Percentiles rank a stretch among this genome's conserved stretches.
Evolutionary conservation across 2,888 invertebrate genomes (phyloP).

Genomic region (Geotrupes spiniger): DNA sequence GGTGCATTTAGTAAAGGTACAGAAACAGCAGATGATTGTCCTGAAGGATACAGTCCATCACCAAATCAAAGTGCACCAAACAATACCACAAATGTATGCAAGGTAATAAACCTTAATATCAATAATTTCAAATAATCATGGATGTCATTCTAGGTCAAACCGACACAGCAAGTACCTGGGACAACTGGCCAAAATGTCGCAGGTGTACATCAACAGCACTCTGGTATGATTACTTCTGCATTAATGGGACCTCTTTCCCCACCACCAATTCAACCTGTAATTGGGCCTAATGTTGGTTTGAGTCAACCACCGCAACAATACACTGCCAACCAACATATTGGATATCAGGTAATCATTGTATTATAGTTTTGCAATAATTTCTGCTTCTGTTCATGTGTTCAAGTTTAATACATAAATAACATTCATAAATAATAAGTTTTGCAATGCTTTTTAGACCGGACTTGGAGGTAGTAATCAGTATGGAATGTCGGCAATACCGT

Average conservation of each 20-base stretch:
- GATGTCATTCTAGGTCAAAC: slow-evolving; percentile 63
- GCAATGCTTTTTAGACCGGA: slow-evolving; percentile 42
- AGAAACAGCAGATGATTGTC: slow-evolving; percentile 50
- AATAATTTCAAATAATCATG: not conserved
- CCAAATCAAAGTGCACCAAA: slow-evolving; percentile 49
- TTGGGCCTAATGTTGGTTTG: slow-evolving; percentile 47
- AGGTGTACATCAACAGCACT: slow-evolving; percentile 47
- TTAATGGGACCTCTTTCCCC: slow-evolving; percentile 56
- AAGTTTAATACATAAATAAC: no score
- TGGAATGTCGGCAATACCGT: slow-evolving; percentile 82
- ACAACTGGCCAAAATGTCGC: slow-evolving; percentile 48
- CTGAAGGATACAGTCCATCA: slow-evolving; percentile 57
- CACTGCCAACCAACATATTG: slow-evolving; percentile 61
- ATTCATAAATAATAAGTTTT: no score
- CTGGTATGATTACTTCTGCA: slow-evolving; percentile 45
- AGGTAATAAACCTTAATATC: slow-evolving; percentile 49
- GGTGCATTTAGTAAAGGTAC: slow-evolving; percentile 44
- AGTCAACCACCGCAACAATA: slow-evolving; percentile 58
- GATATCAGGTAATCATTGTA: slow-evolving; percentile 74
- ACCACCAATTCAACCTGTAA: slow-evolving; percentile 59
- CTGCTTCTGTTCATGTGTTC: no score
- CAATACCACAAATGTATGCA: slow-evolving; percentile 67
- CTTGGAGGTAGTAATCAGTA: slow-evolving; percentile 59
- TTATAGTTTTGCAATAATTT: no score
- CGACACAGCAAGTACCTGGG: slow-evolving; percentile 71